Evolutionary conservation across 2,888 invertebrate species (phyloP).

Genomic region (Empis livida): DNA sequence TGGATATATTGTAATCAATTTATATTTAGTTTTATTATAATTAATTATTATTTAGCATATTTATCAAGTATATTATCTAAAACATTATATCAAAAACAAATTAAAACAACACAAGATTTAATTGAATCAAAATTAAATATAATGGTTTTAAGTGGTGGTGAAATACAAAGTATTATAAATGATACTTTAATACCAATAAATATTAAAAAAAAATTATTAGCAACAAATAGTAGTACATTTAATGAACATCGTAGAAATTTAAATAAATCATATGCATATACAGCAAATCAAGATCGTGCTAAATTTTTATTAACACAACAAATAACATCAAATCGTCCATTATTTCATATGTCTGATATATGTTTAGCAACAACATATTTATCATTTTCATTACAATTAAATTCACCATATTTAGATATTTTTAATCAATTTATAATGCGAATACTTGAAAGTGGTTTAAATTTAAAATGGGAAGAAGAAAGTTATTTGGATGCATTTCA

Average conservation of each 20-base stretch:
- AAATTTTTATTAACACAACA: not conserved
- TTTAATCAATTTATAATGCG: not conserved
- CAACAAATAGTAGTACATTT: too few relatives aligned
- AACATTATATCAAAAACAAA: not conserved
- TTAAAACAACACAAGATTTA: not conserved
- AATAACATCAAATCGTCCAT: not conserved
- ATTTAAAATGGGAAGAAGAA: not conserved
- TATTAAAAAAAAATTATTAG: not conserved
- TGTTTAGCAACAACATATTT: not conserved
- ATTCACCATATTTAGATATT: not conserved
- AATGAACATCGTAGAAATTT: not conserved
- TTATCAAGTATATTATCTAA: not conserved
- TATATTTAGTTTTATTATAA: not conserved
- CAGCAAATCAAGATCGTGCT: not conserved
- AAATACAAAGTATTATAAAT: not conserved
- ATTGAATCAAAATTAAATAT: not conserved
- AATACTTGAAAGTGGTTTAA: not conserved
- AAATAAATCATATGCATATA: not conserved
- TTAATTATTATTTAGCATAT: constrained; percentile 1
- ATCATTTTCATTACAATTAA: not conserved
- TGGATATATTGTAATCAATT: not conserved
- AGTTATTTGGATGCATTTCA: not conserved
- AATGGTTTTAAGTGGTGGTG: not conserved
- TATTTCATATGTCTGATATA: not conserved
- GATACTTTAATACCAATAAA: not conserved